Conservation (phyloP, 2,888 invertebrate genomes). For the Drosophila rubida region DNA sequence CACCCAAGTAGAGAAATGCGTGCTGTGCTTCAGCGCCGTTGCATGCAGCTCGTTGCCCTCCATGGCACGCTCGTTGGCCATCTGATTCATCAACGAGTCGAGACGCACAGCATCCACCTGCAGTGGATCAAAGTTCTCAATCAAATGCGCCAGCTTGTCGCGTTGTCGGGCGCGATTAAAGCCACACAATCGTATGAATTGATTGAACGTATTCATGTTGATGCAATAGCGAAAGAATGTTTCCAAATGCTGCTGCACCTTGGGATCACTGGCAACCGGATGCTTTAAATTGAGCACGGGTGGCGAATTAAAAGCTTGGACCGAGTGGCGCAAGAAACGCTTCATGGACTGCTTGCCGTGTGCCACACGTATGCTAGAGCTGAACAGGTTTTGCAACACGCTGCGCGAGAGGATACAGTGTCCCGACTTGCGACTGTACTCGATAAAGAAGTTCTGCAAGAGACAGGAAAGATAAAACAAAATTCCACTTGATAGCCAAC, state of each 20-base stretch:
- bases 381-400: slow-evolving; percentile 93
- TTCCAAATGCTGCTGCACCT: slow-evolving; percentile 93
- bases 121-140: slow-evolving; percentile 93
- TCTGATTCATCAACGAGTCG: slow-evolving; percentile 91
- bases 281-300: slow-evolving; percentile 93
- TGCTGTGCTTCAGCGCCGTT: slow-evolving; percentile 86
- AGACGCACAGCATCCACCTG: slow-evolving; percentile 96
- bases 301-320: slow-evolving; percentile 94
- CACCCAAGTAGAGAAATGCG: slow-evolving; percentile 91
- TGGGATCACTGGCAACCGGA: slow-evolving; percentile 85
- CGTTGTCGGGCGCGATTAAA: slow-evolving; percentile 98
- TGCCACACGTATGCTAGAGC: slow-evolving; percentile 83
- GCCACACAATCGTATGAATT: slow-evolving; percentile 94
- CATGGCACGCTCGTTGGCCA: slow-evolving; percentile 88
- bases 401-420: slow-evolving; percentile 97
- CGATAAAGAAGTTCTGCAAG: slow-evolving; percentile 94
- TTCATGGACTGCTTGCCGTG: slow-evolving; percentile 86
- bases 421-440: slow-evolving; percentile 93
- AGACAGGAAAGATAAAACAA: slow-evolving; percentile 23
- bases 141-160: slow-evolving; percentile 94
- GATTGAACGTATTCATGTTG: slow-evolving; percentile 92
- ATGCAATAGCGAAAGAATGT: slow-evolving; percentile 93
- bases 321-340: slow-evolving; percentile 94
- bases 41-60: slow-evolving; percentile 92
- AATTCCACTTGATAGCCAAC: too few species aligned